Base-by-base conservation (phyloP, 1,140 invertebrate genomes). In the Papilio xuthus region DNA sequence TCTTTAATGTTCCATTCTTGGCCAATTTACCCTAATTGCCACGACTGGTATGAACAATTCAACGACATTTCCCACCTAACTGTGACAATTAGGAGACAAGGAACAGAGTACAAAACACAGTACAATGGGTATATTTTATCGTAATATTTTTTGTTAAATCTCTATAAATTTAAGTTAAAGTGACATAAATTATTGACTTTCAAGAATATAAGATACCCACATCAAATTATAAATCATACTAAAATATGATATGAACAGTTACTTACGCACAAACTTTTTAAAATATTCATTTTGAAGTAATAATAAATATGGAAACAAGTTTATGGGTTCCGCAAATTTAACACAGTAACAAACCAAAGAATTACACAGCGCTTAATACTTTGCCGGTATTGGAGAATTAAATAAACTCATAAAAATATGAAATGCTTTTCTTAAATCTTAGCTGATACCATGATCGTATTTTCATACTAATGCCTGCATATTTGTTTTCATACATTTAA, bases 311-410 rank as follows among this genome's bases (percentile, higher is more conserved):
- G 6, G 60, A 28, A 67, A 67, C 23, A 28, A 67, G 23, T 67
- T 67, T 67, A 67, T 67, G 60, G 60, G 60, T 67, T 67, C 60
- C 60, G 60, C 60, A 67, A 28, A 67, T 67, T 67, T 67, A 67
- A 67, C 60, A 67, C 60, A 67, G 26, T 67, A 67, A 67, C 60
- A 28, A 67, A 67, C 60, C 60, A 28, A 67, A 67, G 26, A 67
- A 67, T 67, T 67, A 67, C 26, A 28, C 12, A 32, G 60, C 26
- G 26, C 60, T 28, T 67, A 67, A 28, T 28, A 15, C 60, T 26
- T 67, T 28, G 32, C 23, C 60, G 60, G 2, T 67, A 67, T 67
- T 12, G 60, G 26, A 67, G 26, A 67, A 28, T 28, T 13, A 28
- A 67, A 67, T 67, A 26, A 28, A 28, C 13, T 28, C 60, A 28